Evolutionary conservation across 2,797 vertebrate genomes (phyloP), one percentile per base, ranked within the genome.

Genomic region (Cuniculus paca): DNA sequence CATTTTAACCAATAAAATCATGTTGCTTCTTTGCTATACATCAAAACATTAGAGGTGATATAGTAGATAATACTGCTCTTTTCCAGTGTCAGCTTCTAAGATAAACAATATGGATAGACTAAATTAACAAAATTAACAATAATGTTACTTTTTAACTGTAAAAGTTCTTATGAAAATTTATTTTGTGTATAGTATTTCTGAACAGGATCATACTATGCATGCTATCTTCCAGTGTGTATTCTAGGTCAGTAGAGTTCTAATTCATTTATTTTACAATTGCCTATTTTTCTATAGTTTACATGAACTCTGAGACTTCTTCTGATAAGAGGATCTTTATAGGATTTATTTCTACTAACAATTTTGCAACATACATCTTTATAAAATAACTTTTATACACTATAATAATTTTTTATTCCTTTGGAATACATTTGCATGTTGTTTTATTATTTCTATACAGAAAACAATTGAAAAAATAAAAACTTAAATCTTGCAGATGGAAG

Each of bases 401-500:
- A 34, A 5, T 50, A 0, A 4, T 54, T 14, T 58, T 90, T 88
- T 34, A 56, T 83, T 95, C 78, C 9, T 68, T 4, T 42, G 45
- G 14, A 22, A 75, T 0, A 85, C 0, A 77, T 88, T 92, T 78
- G 1, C 8, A 93, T 6, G 0, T 36, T 52, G 22, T 78, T 90
- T 89, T 94, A 1, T 26, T 70, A 42, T 75, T 88, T 86, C 50
- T 63, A 36, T 48, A 11, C 10, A 93, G 48, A 92, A 87, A 93
- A 88, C 5, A 22, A 65, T 2, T 72, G 31, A 63, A 70, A 89
- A 91, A 19, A 48, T 56, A 34, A 91, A 68, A 1, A 50, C 6
- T 90, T 58, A 87, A 72, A 90, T 68, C 70, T 1, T 87, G 5
- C 3, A 60, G 22, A 45, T 10, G 1, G 9, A 65, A 90, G 13